phyloP scores from a whole-genome alignment of 2,888 invertebrate genomes.

The Argyra leucocephala region DNA sequence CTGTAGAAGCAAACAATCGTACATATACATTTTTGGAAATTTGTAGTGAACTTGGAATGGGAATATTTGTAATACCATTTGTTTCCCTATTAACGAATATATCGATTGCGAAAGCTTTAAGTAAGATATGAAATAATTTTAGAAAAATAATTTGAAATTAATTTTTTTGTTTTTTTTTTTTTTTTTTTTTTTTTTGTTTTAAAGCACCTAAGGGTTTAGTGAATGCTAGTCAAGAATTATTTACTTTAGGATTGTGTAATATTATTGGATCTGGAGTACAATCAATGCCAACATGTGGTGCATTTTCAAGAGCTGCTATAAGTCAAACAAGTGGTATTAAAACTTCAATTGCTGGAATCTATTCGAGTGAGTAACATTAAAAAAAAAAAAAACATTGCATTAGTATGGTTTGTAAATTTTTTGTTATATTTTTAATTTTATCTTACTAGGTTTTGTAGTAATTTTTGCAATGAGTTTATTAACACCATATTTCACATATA shows the following conservation, averaged over 20 bases:
- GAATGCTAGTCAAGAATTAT: slow-evolving; percentile 83
- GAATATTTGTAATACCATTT: slow-evolving; percentile 71
- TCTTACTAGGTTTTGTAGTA: slow-evolving; percentile 60
- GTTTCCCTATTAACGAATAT: slow-evolving; percentile 84
- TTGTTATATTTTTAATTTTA: slow-evolving; percentile 8
- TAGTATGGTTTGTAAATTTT: neutral
- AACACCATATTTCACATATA: slow-evolving; percentile 81
- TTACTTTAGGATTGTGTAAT: slow-evolving; percentile 74
- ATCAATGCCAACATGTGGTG: slow-evolving; percentile 81
- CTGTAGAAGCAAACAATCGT: slow-evolving; percentile 48
- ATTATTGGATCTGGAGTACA: slow-evolving; percentile 71
- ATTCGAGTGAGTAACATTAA: slow-evolving; percentile 31
- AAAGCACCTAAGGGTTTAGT: slow-evolving; percentile 59
- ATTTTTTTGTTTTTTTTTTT: neutral
- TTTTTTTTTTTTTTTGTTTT: slow-evolving; percentile 22
- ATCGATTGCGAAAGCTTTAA: slow-evolving; percentile 87
- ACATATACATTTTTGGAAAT: slow-evolving; percentile 55
- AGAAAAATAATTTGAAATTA: neutral
- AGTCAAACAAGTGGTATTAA: slow-evolving; percentile 78
- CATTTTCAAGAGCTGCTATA: slow-evolving; percentile 81
- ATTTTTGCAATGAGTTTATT: slow-evolving; percentile 73
- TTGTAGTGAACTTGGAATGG: slow-evolving; percentile 61
- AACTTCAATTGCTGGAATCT: slow-evolving; percentile 57
- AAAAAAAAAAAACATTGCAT: neutral
- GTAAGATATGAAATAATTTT: slow-evolving; percentile 48